Evolutionary conservation across 2,888 invertebrate genomes (phyloP), one percentile per base, ranked within the genome.

Genomic region (Steinernema scapterisci): DNA sequence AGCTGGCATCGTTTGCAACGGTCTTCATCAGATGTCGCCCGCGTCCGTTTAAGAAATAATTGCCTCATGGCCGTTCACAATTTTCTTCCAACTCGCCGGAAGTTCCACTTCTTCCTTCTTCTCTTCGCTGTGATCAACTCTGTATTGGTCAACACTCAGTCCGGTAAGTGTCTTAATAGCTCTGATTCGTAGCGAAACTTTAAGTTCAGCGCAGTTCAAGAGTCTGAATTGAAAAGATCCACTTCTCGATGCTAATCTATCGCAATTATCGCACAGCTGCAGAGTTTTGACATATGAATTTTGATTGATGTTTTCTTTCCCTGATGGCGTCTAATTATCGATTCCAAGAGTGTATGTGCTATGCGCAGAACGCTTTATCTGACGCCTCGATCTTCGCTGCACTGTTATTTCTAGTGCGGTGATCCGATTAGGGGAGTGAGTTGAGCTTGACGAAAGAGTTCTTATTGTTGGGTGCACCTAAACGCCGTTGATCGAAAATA

Each of bases 1-100:
- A 27, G 25, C 63, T 27, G 63, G 16, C 63, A 27, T 63, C 16
- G 21, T n/a, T 31, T 25, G 31, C 21, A 31, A 63, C 63, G 63
- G 63, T 63, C 63, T 63, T 63, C 63, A 63, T 63, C 63, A 63
- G 31, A 63, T 63, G 63, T 27, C 63, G 63, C 31, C 63, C 31
- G 63, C 27, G 16, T 63, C 63, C 1, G 2, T n/a, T 27, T 25
- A 31, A 31, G 31, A 9, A 27, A 63, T 27, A 27, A 63, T 16
- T 63, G 63, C 63, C 63, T 63, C 21, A 63, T 63, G 63, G 63
- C 63, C 25, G 2, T 63, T 16, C n/a, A 27, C 23, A 63, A 16
- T 1, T 25, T n/a, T n/a, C 27, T 27, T 25, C 38, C 27, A 31
- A 11, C 19, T 1, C 13, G 11, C 2, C 63, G 31, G 63, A 63